These are phyloP conservation scores for Elgaria multicarinata DNA, from an alignment of 2,113 vertebrate species.

Conservation along the genomic window DNA sequence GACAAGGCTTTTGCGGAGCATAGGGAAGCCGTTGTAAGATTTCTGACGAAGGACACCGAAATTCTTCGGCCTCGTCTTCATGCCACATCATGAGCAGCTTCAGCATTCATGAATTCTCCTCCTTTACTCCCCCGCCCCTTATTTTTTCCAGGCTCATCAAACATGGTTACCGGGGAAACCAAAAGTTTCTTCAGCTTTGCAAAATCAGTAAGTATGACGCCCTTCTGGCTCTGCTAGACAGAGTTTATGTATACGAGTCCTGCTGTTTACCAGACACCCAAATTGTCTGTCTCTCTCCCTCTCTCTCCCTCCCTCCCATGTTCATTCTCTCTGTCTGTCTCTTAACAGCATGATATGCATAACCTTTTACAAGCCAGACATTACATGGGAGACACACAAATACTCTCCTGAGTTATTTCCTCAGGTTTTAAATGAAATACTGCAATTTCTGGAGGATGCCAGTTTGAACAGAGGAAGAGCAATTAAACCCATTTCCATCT, in stretches of 20 bases:
- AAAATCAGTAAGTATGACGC: conserved; percentile 92
- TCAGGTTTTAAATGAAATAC: too few relatives aligned
- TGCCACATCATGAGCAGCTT: not conserved
- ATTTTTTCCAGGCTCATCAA: conserved; percentile 91
- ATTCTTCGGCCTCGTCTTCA: not conserved
- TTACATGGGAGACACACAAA: not conserved
- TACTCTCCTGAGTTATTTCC: too few relatives aligned
- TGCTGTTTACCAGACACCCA: not conserved
- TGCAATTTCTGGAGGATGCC: not conserved
- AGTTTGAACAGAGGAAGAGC: not conserved
- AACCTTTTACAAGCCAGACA: not conserved
- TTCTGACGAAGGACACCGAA: not conserved
- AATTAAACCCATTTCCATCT: not conserved
- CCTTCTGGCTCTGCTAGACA: not conserved
- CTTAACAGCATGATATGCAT: not conserved
- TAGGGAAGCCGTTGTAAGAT: not conserved
- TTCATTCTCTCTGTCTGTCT: not conserved
- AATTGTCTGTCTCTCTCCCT: not conserved
- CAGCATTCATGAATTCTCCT: conserved; percentile 4
- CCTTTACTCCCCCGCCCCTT: not conserved
- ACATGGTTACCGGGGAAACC: conserved; percentile 99
- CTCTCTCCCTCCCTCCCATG: not conserved
- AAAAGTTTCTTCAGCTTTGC: conserved; percentile 99
- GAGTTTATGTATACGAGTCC: not conserved
- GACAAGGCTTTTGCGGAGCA: not conserved